phyloP scores from a whole-genome alignment of 2,113 vertebrate species.

The Megalops atlanticus region DNA sequence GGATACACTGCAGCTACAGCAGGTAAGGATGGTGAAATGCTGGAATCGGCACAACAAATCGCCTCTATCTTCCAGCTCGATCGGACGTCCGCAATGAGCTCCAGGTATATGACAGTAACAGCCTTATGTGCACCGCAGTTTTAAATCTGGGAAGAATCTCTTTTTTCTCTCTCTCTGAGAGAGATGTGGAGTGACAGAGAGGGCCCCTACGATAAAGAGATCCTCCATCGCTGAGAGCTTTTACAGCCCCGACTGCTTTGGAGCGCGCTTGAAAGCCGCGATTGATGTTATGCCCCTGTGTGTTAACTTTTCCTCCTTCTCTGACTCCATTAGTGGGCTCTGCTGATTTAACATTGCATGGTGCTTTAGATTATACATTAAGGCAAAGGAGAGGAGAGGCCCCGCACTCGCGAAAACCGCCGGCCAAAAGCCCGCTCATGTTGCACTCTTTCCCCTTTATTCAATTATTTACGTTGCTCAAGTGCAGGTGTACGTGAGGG shows the following conservation, averaged over 20 bases:
- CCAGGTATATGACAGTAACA: neutral
- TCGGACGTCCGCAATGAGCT: neutral
- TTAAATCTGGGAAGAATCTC: neutral
- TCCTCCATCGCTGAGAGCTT: no score
- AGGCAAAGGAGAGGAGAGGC: neutral
- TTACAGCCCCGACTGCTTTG: no score
- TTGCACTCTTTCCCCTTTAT: neutral
- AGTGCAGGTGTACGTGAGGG: neutral
- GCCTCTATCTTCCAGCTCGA: no score
- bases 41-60: neutral
- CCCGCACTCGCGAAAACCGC: neutral
- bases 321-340: conserved; percentile 22
- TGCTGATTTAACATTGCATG: conserved; percentile 24
- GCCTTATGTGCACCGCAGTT: neutral
- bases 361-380: conserved; percentile 20
- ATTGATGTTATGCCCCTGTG: conserved; percentile 4
- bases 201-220: neutral
- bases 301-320: conserved; percentile 29
- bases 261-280: neutral
- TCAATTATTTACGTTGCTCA: conserved; percentile 28
- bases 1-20: neutral
- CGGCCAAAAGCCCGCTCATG: neutral
- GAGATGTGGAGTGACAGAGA: neutral
- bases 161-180: neutral
- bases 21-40: neutral